Percentiles rank a stretch among this genome's conserved stretches.
phyloP scores from a whole-genome alignment of 1,140 invertebrate genomes.

The Stegodyphus mimosarum region DNA sequence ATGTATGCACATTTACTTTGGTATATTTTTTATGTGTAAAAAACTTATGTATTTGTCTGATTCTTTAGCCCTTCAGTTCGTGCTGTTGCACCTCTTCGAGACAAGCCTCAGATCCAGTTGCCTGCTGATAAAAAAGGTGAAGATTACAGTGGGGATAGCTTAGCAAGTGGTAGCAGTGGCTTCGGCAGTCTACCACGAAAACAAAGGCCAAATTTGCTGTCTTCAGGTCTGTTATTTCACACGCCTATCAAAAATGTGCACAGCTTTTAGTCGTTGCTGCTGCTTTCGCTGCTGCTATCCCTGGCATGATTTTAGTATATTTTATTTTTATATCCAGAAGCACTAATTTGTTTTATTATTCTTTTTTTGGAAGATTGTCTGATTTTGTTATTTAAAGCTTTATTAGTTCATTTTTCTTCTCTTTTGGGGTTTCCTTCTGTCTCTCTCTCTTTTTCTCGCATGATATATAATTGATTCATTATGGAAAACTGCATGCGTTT shows the following conservation, averaged over 20 bases:
- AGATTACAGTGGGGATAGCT: constrained; percentile 67
- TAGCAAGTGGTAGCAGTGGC: constrained; percentile 81
- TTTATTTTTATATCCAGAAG: too few relatives aligned
- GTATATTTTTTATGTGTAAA: too few relatives aligned
- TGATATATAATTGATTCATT: too few relatives aligned
- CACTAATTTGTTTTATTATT: too few relatives aligned
- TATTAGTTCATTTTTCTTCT: too few relatives aligned
- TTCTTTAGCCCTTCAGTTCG: constrained; percentile 61
- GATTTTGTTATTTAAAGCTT: too few relatives aligned
- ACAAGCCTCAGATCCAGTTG: constrained; percentile 59
- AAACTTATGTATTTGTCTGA: neutral
- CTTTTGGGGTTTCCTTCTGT: too few relatives aligned
- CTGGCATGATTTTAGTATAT: neutral
- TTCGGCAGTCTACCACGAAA: constrained; percentile 86
- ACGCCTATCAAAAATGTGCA: neutral
- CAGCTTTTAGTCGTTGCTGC: constrained; percentile 24
- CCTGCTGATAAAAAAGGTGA: constrained; percentile 62
- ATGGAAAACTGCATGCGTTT: too few relatives aligned
- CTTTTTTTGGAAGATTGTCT: too few relatives aligned
- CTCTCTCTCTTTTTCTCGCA: too few relatives aligned
- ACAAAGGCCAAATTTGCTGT: constrained; percentile 58
- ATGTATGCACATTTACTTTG: too few relatives aligned
- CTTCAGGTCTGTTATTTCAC: constrained; percentile 52
- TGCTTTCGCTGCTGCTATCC: constrained; percentile 50
- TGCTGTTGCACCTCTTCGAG: constrained; percentile 36